These are phyloP conservation scores for Lasioglossum morio DNA, from an alignment of 2,888 invertebrate genomes.

Conservation along the genomic window DNA sequence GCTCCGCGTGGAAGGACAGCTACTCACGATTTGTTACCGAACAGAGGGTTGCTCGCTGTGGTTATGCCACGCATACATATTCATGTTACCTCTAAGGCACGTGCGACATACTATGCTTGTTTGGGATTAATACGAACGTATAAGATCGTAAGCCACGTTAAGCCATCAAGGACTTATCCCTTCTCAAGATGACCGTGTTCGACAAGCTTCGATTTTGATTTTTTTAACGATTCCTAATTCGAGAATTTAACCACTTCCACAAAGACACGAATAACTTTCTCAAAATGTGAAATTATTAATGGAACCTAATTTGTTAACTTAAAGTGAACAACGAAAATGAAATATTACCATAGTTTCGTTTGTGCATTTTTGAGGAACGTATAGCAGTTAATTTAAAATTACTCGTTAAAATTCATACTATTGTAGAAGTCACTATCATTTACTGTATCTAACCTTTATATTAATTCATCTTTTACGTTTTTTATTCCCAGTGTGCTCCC, in stretches of 20 bases:
- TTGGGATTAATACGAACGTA: slow-evolving; percentile 74
- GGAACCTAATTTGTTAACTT: too few species aligned
- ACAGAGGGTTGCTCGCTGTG: slow-evolving; percentile 54
- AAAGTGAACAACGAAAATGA: too few species aligned
- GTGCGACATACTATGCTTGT: slow-evolving; percentile 64
- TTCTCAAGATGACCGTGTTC: slow-evolving; percentile 63
- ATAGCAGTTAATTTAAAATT: too few species aligned
- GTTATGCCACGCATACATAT: slow-evolving; percentile 73
- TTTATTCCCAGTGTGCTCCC: not conserved
- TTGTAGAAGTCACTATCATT: too few species aligned
- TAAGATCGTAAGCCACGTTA: slow-evolving; percentile 73
- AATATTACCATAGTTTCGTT: too few species aligned
- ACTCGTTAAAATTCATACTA: too few species aligned
- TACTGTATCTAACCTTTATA: not conserved
- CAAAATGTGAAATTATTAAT: too few species aligned
- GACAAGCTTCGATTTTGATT: slow-evolving; percentile 41
- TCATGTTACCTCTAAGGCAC: slow-evolving; percentile 68
- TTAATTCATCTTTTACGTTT: not conserved
- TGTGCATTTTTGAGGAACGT: too few species aligned
- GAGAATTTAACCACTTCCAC: too few species aligned
- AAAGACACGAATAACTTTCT: too few species aligned
- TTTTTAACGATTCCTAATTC: not conserved
- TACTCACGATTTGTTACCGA: slow-evolving; percentile 65
- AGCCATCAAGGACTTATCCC: slow-evolving; percentile 64
- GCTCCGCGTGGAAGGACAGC: slow-evolving; percentile 62